These are phyloP conservation scores for Upupa epops DNA, from an alignment of 2,113 vertebrate genomes.

Conservation along the genomic window DNA sequence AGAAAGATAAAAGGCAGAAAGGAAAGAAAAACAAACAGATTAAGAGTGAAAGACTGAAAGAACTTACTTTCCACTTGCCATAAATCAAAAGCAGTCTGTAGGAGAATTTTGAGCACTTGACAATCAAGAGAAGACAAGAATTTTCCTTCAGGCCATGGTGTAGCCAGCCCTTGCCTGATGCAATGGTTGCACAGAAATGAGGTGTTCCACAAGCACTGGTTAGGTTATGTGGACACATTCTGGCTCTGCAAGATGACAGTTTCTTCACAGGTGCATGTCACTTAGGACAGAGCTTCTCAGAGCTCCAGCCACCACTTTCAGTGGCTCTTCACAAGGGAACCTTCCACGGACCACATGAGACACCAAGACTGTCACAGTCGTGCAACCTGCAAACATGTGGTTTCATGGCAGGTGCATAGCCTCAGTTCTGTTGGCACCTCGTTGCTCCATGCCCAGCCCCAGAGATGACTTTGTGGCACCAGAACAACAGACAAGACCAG, in stretches of 20 bases:
- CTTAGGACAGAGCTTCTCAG: neutral
- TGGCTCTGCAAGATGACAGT: neutral
- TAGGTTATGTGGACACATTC: neutral
- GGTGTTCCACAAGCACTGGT: no score
- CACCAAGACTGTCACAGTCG: accelerated
- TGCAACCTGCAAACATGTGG: accelerated
- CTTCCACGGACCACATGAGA: no score
- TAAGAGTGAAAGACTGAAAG: no score
- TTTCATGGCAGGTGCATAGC: neutral
- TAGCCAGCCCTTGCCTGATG: no score
- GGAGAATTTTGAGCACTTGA: neutral
- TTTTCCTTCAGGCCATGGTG: neutral
- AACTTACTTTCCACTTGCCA: neutral
- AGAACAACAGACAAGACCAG: neutral
- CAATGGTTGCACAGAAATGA: no score
- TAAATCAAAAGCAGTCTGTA: neutral
- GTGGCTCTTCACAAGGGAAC: neutral
- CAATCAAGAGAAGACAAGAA: neutral
- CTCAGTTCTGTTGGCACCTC: neutral
- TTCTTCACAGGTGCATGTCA: neutral
- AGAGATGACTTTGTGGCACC: neutral
- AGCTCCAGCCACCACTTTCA: no score
- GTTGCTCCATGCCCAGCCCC: neutral
- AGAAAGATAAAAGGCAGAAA: no score
- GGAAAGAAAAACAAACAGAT: accelerated